Percentiles rank a stretch among this genome's conserved stretches.
phyloP scores from a whole-genome alignment of 2,113 vertebrate genomes.

The Apeltes quadracus region DNA sequence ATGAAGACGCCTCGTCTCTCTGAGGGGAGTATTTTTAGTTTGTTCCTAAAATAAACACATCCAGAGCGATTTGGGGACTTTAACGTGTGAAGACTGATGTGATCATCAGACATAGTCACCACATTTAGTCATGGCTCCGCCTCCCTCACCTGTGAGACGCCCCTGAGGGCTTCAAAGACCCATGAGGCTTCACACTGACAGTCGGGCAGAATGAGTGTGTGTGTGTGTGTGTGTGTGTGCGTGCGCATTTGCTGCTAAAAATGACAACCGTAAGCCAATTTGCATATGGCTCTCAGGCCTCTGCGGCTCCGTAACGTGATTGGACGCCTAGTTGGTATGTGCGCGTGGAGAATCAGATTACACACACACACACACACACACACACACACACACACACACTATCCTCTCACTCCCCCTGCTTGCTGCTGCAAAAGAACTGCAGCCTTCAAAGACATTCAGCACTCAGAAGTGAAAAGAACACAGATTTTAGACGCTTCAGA shows the following conservation, averaged over 20 bases:
- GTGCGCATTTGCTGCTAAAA: slow-evolving; percentile 52
- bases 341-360: slow-evolving; percentile 52
- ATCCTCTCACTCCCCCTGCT: slow-evolving; percentile 56
- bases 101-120: neutral
- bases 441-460: neutral
- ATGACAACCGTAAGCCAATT: slow-evolving; percentile 55
- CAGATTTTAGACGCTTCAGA: neutral
- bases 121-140: neutral
- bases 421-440: slow-evolving; percentile 20
- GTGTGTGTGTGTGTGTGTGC: neutral
- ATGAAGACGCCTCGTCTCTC: neutral
- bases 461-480: slow-evolving; percentile 1
- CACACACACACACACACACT: slow-evolving; percentile 2
- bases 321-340: slow-evolving; percentile 29
- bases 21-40: neutral
- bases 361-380: neutral
- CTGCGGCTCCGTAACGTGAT: slow-evolving; percentile 48
- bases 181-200: neutral
- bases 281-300: slow-evolving; percentile 59
- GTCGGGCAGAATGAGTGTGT: neutral
- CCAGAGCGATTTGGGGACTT: neutral
- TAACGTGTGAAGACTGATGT: too few relatives aligned
- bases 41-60: neutral
- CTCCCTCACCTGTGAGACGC: slow-evolving; percentile 34
- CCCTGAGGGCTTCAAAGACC: slow-evolving; percentile 1